Base-by-base conservation (phyloP, 2,888 invertebrate species). In the Lepidocyrtoides sp. region DNA sequence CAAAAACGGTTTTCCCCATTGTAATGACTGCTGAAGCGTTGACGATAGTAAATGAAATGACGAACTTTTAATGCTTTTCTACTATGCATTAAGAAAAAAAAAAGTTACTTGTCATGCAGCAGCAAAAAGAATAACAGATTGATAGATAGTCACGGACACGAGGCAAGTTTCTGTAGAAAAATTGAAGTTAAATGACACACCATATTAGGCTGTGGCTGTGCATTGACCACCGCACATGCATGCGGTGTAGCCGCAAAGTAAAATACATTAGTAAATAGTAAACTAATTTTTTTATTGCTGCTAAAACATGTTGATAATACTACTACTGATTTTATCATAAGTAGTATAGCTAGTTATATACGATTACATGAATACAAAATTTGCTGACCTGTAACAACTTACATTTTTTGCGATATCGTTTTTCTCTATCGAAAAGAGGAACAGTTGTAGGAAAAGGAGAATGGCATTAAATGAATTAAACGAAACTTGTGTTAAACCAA, bases 331-430 rank as follows among this genome's bases (percentile, higher is more conserved):
- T 4, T 8, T 20, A 57, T 57, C 57, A 57, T 20, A 3, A 57
- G 20, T 20, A 51, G 3, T 2, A 20, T 57, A 2, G 20, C 10
- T 66, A 60, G 0, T 26, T 60, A 10, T 12, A n/a, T n/a, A n/a
- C 29, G 1, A 75, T 75, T 20, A 23, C 26, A 23, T 5, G 72
- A 48, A 75, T 48, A 1, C 7, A 48, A 26, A 72, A 75, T 20
- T 48, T 75, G 44, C 26, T 75, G 72, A 75, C 72, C 72, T 75
- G 72, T 75, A 75, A 48, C 72, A 75, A 23, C 48, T 44, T 41
- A n/a, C 44, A 23, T 75, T 60, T 60, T 23, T 23, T 26, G 26
- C 20, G 23, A 26, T 60, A 23, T 2, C 23, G 10, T 23, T 26
- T 23, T 26, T 8, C 10, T 26, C 60, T 60, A 10, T 2, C 14